phyloP scores from a whole-genome alignment of 2,113 vertebrate species.

The Sebastes schlegelii region DNA sequence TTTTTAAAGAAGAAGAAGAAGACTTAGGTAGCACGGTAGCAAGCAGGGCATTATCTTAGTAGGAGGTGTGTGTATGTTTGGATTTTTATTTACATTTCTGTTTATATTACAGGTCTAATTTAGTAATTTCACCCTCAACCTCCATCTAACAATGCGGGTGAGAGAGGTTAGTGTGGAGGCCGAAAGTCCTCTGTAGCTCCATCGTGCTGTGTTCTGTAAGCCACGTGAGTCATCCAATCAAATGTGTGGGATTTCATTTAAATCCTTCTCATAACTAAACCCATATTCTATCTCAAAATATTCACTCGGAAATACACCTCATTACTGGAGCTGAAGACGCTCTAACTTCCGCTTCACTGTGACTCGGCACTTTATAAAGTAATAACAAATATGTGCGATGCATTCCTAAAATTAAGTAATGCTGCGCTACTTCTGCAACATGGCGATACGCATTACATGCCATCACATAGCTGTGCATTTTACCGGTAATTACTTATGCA shows the following conservation, averaged over 20 bases:
- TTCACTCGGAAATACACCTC: background rate
- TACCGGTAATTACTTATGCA: background rate
- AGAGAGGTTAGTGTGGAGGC: background rate
- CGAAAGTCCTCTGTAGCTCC: background rate
- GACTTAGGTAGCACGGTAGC: background rate
- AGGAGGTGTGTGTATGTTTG: background rate
- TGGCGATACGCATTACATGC: background rate
- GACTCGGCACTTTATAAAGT: background rate
- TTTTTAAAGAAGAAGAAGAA: too few species aligned
- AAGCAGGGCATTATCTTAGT: background rate
- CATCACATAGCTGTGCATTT: background rate
- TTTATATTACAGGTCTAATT: background rate
- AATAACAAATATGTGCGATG: background rate
- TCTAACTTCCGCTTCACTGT: background rate
- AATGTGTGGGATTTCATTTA: background rate
- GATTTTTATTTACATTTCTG: background rate
- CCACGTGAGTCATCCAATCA: background rate
- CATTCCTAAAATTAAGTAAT: background rate
- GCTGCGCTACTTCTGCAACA: background rate
- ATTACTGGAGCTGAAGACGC: background rate
- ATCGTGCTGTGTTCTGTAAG: background rate
- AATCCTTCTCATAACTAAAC: background rate
- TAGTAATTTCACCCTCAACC: background rate
- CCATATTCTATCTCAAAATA: background rate
- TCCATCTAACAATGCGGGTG: background rate